Base-by-base conservation (phyloP, 2,113 vertebrate species). In the Perca flavescens region DNA sequence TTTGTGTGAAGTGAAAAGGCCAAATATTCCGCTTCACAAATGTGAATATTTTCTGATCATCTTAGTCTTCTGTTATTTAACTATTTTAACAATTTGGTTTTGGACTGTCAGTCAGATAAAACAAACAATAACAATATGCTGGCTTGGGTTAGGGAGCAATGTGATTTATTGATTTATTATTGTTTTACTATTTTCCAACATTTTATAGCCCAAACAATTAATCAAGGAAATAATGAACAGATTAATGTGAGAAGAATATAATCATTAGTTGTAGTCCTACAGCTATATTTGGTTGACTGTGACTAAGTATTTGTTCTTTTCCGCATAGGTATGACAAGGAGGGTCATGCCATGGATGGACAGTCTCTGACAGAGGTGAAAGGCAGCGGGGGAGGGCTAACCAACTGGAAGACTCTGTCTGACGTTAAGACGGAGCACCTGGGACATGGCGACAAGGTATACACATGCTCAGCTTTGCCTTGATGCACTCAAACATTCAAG, bases 401-500 rank as follows among this genome's bases (percentile, higher is more conserved):
- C 83, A 99, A 97, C 54, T 99, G 98, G 98, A 99, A 99, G 89
- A 96, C 96, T 57, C 90, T 99, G 40, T 89, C 91, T 53, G 97
- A 99, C 60, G 96, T 95, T 53, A 99, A 99, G 90, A 92, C 86
- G 0, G 98, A 99, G 92, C 97, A 98, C 85, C 94, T 99, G 88
- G 98, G 98, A 52, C 97, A 99, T 21, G 96, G 97, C 76, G 97
- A 99, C 83, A 99, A 99, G 97, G 98, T 99, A 87, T 52, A 11
- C 73, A 1, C 68, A 3, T 11, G 40, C 60, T 77, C 50, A 19
- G 40, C 61, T 68, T 77, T 49, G 47, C 83, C 52, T 72, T 77
- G 70, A 79, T 46, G 13, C 31, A 3, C 47, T 57, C 34, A 40
- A 31, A 80, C 70, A 58, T 54, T 79, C 19, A 54, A 56, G 65